Evolutionary conservation across 2,113 vertebrate genomes (phyloP).

Genomic region (Gobiocypris rarus): DNA sequence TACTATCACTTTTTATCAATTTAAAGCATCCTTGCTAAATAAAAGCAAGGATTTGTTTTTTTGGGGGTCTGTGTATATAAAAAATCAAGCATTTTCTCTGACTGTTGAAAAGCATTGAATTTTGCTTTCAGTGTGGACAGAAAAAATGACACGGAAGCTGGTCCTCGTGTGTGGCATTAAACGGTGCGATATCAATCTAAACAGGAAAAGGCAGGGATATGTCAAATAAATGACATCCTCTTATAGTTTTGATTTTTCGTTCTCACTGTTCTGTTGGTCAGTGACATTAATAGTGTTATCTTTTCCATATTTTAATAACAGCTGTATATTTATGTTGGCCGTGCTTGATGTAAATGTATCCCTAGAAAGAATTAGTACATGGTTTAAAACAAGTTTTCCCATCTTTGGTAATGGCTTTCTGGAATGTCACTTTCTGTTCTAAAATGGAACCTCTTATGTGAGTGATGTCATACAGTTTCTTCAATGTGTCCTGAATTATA

Average conservation of each 20-base stretch:
- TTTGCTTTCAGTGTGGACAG: background rate
- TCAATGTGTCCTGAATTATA: background rate
- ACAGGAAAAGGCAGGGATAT: slow-evolving; percentile 68
- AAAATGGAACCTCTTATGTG: background rate
- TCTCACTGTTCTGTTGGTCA: background rate
- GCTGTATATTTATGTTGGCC: slow-evolving; percentile 19
- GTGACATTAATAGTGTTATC: slow-evolving; percentile 32
- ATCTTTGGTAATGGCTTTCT: background rate
- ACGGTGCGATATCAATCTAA: slow-evolving; percentile 60
- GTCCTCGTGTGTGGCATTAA: slow-evolving; percentile 45
- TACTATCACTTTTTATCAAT: background rate
- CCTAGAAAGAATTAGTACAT: background rate
- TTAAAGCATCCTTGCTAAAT: background rate
- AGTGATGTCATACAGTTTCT: background rate
- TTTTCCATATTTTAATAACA: background rate
- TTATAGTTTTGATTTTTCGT: slow-evolving; percentile 45
- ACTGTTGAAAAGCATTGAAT: background rate
- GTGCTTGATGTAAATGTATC: background rate
- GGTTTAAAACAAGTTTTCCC: too few species aligned
- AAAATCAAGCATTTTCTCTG: background rate
- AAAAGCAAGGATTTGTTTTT: too few species aligned
- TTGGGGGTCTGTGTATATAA: too few species aligned
- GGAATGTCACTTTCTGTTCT: background rate
- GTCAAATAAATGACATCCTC: slow-evolving; percentile 46
- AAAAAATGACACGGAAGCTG: background rate